These are phyloP conservation scores for Caenorhabditis tropicalis DNA, from an alignment of 1,140 invertebrate genomes.

Conservation along the genomic window DNA sequence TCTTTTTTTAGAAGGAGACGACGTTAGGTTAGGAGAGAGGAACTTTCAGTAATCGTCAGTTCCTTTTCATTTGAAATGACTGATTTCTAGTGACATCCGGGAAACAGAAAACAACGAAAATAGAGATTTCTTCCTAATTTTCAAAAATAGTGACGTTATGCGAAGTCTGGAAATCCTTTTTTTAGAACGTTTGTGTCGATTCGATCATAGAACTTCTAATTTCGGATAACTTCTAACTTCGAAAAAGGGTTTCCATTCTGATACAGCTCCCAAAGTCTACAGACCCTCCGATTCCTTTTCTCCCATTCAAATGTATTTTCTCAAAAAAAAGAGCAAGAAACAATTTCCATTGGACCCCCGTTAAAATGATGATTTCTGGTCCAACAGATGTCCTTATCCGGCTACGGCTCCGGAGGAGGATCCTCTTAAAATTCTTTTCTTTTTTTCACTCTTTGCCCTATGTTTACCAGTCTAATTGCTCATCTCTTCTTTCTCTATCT, in stretches of 20 bases:
- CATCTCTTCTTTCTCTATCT: background rate
- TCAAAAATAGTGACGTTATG: too few relatives aligned
- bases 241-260: too few relatives aligned
- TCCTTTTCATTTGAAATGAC: background rate
- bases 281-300: background rate
- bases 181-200: too few relatives aligned
- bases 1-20: too few relatives aligned
- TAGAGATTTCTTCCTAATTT: too few relatives aligned
- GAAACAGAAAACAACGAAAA: background rate
- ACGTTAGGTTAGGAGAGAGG: too few relatives aligned
- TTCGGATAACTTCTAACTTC: too few relatives aligned
- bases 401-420: background rate
- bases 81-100: background rate
- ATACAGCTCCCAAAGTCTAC: too few relatives aligned
- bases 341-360: too few relatives aligned
- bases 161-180: too few relatives aligned
- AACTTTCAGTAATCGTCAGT: too few relatives aligned
- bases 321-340: background rate
- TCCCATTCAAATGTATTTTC: background rate
- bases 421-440: constrained; percentile 12
- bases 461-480: constrained; percentile 36
- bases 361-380: constrained; percentile 1
- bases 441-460: background rate
- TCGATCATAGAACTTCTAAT: too few relatives aligned
- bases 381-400: background rate